These are phyloP conservation scores for Spondyliosoma cantharus DNA, from an alignment of 2,797 vertebrate species.

Conservation along the genomic window DNA sequence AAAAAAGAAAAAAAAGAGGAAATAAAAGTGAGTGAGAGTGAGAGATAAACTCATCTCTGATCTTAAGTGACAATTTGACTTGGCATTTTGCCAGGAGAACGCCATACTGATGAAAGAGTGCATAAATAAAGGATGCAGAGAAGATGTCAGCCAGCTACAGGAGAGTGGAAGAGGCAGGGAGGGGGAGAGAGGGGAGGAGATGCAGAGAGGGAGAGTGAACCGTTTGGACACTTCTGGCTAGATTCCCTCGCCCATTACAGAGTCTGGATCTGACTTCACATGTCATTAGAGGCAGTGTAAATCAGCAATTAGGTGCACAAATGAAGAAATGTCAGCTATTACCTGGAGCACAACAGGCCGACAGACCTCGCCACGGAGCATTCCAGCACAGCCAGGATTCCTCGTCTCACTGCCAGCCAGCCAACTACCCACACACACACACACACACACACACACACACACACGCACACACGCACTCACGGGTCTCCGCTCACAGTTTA, in stretches of 20 bases:
- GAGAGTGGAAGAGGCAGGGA: conserved; percentile 74
- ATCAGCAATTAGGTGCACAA: conserved; percentile 82
- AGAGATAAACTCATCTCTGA: conserved; percentile 77
- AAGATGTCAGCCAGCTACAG: conserved; percentile 70
- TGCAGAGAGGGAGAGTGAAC: conserved; percentile 67
- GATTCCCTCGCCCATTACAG: conserved; percentile 74
- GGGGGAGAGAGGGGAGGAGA: conserved; percentile 52
- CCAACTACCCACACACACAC: conserved; percentile 38
- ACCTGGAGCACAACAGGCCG: conserved; percentile 69
- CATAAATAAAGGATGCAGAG: conserved; percentile 83
- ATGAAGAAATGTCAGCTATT: conserved; percentile 81
- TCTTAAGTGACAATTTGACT: conserved; percentile 85
- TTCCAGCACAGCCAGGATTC: conserved; percentile 59
- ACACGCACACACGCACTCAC: conserved; percentile 9
- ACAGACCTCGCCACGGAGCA: conserved; percentile 61
- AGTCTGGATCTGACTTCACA: conserved; percentile 74
- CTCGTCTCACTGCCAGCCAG: conserved; percentile 46
- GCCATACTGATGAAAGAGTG: conserved; percentile 76
- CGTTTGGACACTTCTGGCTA: conserved; percentile 78
- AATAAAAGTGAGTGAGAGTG: conserved; percentile 58
- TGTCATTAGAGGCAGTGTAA: conserved; percentile 76
- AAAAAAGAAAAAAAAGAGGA: conserved; percentile 33
- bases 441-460: conserved; percentile 19
- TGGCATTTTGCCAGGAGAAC: conserved; percentile 76
- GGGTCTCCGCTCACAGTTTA: conserved; percentile 48